Evolutionary conservation across 2,797 vertebrate genomes (phyloP).

Genomic region (Xyrichtys novacula): DNA sequence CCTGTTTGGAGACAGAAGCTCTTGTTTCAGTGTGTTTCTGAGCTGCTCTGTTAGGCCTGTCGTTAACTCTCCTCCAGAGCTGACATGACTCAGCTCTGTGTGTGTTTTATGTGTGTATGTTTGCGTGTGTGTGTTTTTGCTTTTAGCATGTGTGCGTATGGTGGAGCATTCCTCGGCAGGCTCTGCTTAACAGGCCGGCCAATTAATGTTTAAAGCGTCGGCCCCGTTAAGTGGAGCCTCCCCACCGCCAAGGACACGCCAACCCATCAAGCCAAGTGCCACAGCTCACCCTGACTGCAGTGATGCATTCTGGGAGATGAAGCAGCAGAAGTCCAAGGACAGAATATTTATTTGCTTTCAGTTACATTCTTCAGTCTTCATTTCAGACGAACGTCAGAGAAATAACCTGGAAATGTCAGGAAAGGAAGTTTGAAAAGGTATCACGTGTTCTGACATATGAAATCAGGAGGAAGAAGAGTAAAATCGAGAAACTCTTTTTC

Average conservation of each 20-base stretch:
- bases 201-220: constrained; percentile 75
- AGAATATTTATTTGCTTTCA: constrained; percentile 11
- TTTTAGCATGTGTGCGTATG: constrained; percentile 15
- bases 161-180: constrained; percentile 41
- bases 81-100: constrained; percentile 30
- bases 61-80: constrained; percentile 52
- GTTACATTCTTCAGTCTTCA: constrained; percentile 9
- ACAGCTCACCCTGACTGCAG: constrained; percentile 48
- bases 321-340: constrained; percentile 43
- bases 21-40: constrained; percentile 61
- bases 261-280: constrained; percentile 59
- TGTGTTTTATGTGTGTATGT: constrained; percentile 17
- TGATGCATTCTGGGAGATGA: constrained; percentile 69
- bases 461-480: background rate
- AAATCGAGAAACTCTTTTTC: no score
- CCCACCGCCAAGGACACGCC: constrained; percentile 59
- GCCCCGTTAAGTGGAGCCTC: constrained; percentile 63
- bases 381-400: background rate
- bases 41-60: constrained; percentile 40
- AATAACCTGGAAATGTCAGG: background rate
- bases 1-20: constrained; percentile 66
- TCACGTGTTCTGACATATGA: background rate
- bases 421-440: background rate
- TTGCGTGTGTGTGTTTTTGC: constrained; percentile 5
- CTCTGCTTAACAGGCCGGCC: constrained; percentile 71